Evolutionary conservation across 2,888 invertebrate species (phyloP).

Genomic region (Danaus chrysippus): DNA sequence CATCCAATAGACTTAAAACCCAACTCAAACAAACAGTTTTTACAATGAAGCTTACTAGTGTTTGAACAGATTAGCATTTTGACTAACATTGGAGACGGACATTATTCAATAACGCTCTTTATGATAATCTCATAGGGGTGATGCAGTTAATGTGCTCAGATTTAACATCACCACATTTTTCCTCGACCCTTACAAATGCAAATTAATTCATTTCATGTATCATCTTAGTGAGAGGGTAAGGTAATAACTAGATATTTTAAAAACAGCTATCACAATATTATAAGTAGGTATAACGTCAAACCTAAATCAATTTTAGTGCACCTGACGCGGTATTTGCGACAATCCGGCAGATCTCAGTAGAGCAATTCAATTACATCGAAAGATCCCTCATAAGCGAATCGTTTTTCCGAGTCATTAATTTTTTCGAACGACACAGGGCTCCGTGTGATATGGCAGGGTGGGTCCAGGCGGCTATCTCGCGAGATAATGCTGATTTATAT

Average conservation of each 20-base stretch:
- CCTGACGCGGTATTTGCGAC: constrained; percentile 55
- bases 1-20: constrained; percentile 54
- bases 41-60: constrained; percentile 62
- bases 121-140: constrained; percentile 68
- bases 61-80: constrained; percentile 61
- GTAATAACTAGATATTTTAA: neutral
- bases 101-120: constrained; percentile 72
- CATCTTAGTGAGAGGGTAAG: neutral
- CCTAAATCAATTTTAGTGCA: constrained; percentile 31
- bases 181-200: constrained; percentile 42
- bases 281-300: neutral
- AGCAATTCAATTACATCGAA: constrained; percentile 78
- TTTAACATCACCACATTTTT: constrained; percentile 53
- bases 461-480: constrained; percentile 70
- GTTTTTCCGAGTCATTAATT: constrained; percentile 80
- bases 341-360: constrained; percentile 69
- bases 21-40: constrained; percentile 59
- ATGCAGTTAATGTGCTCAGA: constrained; percentile 60
- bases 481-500: constrained; percentile 80
- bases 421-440: constrained; percentile 77
- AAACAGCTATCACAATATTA: neutral
- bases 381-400: constrained; percentile 80
- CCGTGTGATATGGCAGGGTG: constrained; percentile 66
- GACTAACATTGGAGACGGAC: constrained; percentile 62
- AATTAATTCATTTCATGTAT: constrained; percentile 28